Conservation (phyloP, 1,140 invertebrate genomes). For the Agrypnia vestita region DNA sequence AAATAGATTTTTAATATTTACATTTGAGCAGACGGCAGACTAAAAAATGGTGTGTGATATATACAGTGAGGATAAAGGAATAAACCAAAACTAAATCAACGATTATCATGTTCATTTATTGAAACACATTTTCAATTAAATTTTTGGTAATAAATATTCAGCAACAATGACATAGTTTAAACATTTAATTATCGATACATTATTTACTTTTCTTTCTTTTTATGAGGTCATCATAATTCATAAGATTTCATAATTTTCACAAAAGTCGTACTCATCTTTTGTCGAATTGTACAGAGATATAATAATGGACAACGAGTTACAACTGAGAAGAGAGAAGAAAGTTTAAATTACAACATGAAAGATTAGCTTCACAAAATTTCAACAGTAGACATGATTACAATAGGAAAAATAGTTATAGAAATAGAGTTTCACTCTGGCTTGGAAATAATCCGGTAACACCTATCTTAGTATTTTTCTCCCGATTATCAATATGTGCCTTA, state of each 20-base stretch:
- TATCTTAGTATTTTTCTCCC: background rate
- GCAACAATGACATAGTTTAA: slow-evolving; percentile 53
- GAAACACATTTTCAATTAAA: slow-evolving; percentile 52
- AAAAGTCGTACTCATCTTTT: slow-evolving; percentile 23
- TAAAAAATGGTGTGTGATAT: too few species aligned
- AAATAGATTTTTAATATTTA: too few species aligned
- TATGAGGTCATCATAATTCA: slow-evolving; percentile 46
- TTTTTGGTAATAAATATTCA: slow-evolving; percentile 59
- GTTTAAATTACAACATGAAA: background rate
- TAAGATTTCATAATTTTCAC: slow-evolving; percentile 47
- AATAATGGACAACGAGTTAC: slow-evolving; percentile 14
- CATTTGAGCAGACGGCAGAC: too few species aligned
- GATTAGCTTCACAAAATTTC: slow-evolving; percentile 16
- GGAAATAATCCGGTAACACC: slow-evolving; percentile 17
- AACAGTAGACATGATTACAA: slow-evolving; percentile 33
- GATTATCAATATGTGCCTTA: slow-evolving; percentile 34
- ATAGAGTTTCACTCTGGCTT: slow-evolving; percentile 33
- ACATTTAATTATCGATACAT: slow-evolving; percentile 51
- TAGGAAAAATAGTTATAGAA: slow-evolving; percentile 50
- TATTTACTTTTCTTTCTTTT: slow-evolving; percentile 31
- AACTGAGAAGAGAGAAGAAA: slow-evolving; percentile 5
- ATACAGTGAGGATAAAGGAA: background rate
- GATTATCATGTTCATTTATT: slow-evolving; percentile 52
- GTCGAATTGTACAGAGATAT: slow-evolving; percentile 19
- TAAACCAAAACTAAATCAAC: slow-evolving; percentile 30